A percentile compares a stretch with the other conserved stretches of the same genome.
These are phyloP conservation scores for Pipa parva DNA, from an alignment of 2,113 vertebrate genomes.

Conservation along the genomic window DNA sequence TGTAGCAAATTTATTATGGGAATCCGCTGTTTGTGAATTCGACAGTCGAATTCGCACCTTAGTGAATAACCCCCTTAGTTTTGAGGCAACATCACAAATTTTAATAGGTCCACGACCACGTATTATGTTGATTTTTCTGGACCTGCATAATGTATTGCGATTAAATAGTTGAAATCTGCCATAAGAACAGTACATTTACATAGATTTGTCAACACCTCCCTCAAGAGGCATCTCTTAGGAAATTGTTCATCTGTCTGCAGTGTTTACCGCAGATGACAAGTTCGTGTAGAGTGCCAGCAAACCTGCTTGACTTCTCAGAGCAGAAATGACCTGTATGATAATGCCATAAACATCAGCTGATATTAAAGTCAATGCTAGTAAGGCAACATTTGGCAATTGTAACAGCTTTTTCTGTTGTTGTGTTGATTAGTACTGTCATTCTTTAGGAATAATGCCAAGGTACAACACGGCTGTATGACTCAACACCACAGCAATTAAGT, in stretches of 20 bases:
- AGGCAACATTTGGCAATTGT: constrained; percentile 28
- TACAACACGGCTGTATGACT: constrained; percentile 13
- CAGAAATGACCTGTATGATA: constrained; percentile 9
- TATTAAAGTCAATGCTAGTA: constrained; percentile 15
- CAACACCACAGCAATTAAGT: constrained; percentile 26
- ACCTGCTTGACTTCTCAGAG: constrained; percentile 33
- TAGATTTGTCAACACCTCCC: constrained; percentile 33
- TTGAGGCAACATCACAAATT: too few species aligned
- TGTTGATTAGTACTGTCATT: constrained; percentile 19
- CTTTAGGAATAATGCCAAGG: constrained; percentile 7
- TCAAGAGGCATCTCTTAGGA: constrained; percentile 35
- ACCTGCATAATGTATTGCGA: constrained; percentile 27
- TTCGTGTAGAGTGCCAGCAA: constrained; percentile 12
- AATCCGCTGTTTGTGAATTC: too few species aligned
- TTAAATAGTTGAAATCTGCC: constrained; percentile 23
- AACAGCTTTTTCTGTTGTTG: constrained; percentile 18
- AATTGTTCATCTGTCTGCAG: constrained; percentile 36
- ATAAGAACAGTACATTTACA: constrained; percentile 11
- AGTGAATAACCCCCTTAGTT: too few species aligned
- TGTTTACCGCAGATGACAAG: constrained; percentile 27
- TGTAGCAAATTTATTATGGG: too few species aligned
- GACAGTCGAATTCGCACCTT: too few species aligned
- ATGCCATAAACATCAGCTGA: constrained; percentile 24
- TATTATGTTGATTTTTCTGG: constrained; percentile 1
- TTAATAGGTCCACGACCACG: too few species aligned